Percentiles rank a stretch among this genome's conserved stretches.
phyloP scores from a whole-genome alignment of 2,888 invertebrate species.

The Protonemura montana region DNA sequence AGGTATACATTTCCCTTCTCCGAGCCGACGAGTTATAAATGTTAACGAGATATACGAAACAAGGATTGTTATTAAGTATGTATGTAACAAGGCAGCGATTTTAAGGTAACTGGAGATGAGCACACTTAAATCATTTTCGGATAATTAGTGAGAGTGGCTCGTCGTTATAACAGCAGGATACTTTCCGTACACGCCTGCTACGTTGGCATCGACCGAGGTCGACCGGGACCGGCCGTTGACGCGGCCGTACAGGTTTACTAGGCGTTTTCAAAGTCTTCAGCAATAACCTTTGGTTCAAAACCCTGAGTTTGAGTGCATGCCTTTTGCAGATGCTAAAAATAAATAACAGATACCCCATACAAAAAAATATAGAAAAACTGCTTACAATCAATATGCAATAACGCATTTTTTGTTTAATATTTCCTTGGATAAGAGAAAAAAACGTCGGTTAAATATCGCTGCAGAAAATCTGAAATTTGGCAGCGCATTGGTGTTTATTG shows the following conservation, averaged over 20 bases:
- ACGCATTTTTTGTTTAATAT: too few species aligned
- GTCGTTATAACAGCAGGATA: not conserved
- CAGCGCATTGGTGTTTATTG: not conserved
- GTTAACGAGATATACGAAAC: not conserved
- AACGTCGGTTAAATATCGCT: not conserved
- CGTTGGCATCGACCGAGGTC: not conserved
- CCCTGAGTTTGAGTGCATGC: too few species aligned
- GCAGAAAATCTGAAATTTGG: not conserved
- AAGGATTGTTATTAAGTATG: not conserved
- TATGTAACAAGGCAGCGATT: not conserved
- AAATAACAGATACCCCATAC: too few species aligned
- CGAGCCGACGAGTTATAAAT: not conserved
- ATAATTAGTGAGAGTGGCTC: slow-evolving; percentile 12
- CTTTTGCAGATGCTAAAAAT: too few species aligned
- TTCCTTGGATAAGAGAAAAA: too few species aligned
- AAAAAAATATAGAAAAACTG: too few species aligned
- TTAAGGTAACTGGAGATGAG: not conserved
- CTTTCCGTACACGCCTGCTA: not conserved
- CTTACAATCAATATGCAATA: too few species aligned
- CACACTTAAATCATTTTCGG: not conserved
- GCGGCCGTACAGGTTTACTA: too few species aligned
- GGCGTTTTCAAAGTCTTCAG: too few species aligned
- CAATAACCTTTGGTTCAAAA: too few species aligned
- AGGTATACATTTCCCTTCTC: not conserved
- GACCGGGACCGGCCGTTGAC: not conserved